Evolutionary conservation across 1,140 invertebrate genomes (phyloP), one percentile per base, ranked within the genome.

Genomic region (Wiebesia pumilae): DNA sequence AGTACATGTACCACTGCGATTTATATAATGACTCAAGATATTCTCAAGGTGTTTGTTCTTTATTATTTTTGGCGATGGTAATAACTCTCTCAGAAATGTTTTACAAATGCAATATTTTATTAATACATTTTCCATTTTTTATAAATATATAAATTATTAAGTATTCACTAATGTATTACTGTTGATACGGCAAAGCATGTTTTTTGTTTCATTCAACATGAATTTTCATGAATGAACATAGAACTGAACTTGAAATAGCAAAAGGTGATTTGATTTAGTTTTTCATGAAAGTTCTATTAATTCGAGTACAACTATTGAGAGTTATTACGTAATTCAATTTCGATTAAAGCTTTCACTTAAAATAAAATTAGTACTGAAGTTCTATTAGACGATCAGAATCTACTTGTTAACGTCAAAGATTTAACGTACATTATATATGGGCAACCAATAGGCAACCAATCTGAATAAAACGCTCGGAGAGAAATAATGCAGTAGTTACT

Each of bases 1-100:
- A 90, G 87, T 87, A 88, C 86, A 85, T 81, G 89, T 91, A 92
- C 90, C 91, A 88, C 2, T 33, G 35, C 81, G 69, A 69, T 69
- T 81, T 81, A 69, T 47, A 69, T 81, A 65, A 81, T n/a, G 16
- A 81, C 35, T 58, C 30, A 0, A 47, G 47, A 43, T 30, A 24
- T 10, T 51, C 27, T 30, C 27, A 12, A 24, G 10, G 9, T 12
- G 43, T 38, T 58, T 65, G 12, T 4, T n/a, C 51, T 81, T 62
- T 43, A 19, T 81, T 12, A 30, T n/a, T n/a, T 27, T 51, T 30
- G 16, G 19, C 16, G 6, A 51, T 27, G 3, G 38, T 16, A 38
- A 40, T 19, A 43, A 75, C 43, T n/a, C 7, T 47, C 7, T 3
- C 16, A 21, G 38, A 30, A 47, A 4, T 30, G 12, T 38, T 69